Base-by-base conservation (phyloP, 2,113 vertebrate species). In the Dicerorhinus sumatrensis region DNA sequence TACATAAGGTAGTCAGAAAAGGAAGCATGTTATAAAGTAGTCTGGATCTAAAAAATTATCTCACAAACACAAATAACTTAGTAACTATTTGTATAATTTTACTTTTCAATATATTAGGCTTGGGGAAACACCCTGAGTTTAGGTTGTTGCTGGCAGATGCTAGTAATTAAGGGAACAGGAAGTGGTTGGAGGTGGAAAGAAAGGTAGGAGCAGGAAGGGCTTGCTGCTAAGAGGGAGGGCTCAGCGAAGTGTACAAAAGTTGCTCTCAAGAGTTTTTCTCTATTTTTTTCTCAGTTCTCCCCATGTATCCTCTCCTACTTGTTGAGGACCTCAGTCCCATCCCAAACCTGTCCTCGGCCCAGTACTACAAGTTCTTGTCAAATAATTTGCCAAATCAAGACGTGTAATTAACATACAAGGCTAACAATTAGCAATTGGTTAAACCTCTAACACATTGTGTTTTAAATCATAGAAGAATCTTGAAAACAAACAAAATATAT, bases 401-500 rank as follows among this genome's bases (percentile, higher is more conserved):
- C n/a, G 17, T n/a, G 7, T 48, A 56, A 60, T 79, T 82, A 82
- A 82, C 36, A 62, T 18, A 62, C 1, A 9, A 75, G 16, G 11
- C n/a, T 51, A 85, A 85, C 0, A 63, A 54, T 73, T n/a, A 92
- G 33, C 82, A 67, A 56, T 25, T 72, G 16, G 31, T 62, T 63
- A 89, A 83, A 31, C 11, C 10, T 67, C 73, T 89, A 54, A 92
- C 1, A 39, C 12, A 31, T 80, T 56, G 79, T 83, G 94, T 90
- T 84, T 62, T 31, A 42, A 94, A 76, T 81, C 29, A 91, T n/a
- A 69, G n/a, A 48, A 36, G 67, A 83, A 90, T 63, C 27, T 83
- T 80, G 54, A 51, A 92, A 94, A 20, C 48, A 39, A 79, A 81
- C 31, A 86, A 88, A 95, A 94, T 60, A 14, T 29, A 72, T 82